Conservation (phyloP, 2,888 invertebrate species). For the Hanleya hanleyi region DNA sequence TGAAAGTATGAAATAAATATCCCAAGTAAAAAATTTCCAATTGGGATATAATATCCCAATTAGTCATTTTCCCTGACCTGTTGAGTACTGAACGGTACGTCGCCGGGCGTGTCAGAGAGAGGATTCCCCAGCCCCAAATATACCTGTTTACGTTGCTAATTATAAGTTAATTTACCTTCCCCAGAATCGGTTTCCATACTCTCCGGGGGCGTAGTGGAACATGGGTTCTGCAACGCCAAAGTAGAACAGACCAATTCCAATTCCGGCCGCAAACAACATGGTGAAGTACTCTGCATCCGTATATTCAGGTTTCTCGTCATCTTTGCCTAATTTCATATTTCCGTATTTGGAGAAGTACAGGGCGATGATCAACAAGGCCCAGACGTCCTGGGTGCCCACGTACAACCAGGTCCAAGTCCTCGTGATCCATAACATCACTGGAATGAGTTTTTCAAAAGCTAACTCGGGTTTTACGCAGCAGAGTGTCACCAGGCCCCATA, state of each 20-base stretch:
- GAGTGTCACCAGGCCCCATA: not conserved
- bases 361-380: slow-evolving; percentile 25
- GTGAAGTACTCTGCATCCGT: slow-evolving; percentile 28
- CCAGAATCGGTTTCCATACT: not conserved
- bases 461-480: not conserved
- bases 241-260: slow-evolving; percentile 31
- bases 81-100: too few relatives aligned
- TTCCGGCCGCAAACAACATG: slow-evolving; percentile 36
- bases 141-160: not conserved
- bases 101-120: too few relatives aligned
- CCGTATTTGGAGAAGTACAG: slow-evolving; percentile 33
- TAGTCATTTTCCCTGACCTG: too few relatives aligned
- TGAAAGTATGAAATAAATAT: too few relatives aligned
- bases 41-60: too few relatives aligned
- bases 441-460: not conserved
- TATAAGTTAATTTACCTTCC: not conserved
- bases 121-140: not conserved
- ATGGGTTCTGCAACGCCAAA: slow-evolving; percentile 37
- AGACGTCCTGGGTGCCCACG: not conserved
- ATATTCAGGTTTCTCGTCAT: slow-evolving; percentile 34
- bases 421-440: not conserved
- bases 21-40: too few relatives aligned
- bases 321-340: slow-evolving; percentile 21
- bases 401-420: slow-evolving; percentile 12
- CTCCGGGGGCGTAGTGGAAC: slow-evolving; percentile 22